phyloP scores from a whole-genome alignment of 2,113 vertebrate genomes.

The Antennarius striatus region DNA sequence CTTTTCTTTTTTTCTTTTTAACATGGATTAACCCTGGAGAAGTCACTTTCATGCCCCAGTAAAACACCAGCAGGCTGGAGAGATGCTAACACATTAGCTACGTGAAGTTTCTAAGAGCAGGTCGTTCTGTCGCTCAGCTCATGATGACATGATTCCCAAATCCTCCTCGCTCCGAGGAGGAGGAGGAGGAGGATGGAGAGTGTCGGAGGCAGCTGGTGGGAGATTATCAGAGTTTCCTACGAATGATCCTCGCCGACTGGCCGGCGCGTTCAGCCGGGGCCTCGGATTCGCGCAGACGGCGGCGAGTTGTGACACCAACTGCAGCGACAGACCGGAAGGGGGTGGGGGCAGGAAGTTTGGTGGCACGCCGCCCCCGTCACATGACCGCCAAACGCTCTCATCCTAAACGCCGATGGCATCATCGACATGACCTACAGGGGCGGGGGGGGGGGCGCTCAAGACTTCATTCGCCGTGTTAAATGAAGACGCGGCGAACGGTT shows the following conservation, averaged over 20 bases:
- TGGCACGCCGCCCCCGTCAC: conserved; percentile 70
- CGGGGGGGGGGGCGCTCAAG: no score
- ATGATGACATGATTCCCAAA: conserved; percentile 60
- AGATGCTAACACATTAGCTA: no score
- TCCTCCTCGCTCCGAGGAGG: conserved; percentile 54
- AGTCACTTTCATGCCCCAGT: no score
- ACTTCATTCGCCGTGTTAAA: no score
- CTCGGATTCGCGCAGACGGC: conserved; percentile 74
- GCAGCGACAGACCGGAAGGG: conserved; percentile 59
- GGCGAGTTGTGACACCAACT: conserved; percentile 74
- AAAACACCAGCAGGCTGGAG: no score
- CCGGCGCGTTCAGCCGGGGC: conserved; percentile 75
- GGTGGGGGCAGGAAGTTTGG: conserved; percentile 73
- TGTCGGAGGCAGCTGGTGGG: conserved; percentile 69
- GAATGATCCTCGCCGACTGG: conserved; percentile 77
- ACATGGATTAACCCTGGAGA: no score
- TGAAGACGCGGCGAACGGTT: conserved; percentile 17
- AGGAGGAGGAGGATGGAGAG: conserved; percentile 51
- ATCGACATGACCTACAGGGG: no score
- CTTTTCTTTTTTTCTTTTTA: no score
- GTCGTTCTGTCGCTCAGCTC: conserved; percentile 40
- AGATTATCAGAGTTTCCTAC: conserved; percentile 73
- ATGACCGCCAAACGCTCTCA: conserved; percentile 51
- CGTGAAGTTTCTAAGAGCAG: no score
- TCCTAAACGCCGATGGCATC: no score